phyloP scores from a whole-genome alignment of 2,113 vertebrate genomes.

The Pachypanchax playfairii region DNA sequence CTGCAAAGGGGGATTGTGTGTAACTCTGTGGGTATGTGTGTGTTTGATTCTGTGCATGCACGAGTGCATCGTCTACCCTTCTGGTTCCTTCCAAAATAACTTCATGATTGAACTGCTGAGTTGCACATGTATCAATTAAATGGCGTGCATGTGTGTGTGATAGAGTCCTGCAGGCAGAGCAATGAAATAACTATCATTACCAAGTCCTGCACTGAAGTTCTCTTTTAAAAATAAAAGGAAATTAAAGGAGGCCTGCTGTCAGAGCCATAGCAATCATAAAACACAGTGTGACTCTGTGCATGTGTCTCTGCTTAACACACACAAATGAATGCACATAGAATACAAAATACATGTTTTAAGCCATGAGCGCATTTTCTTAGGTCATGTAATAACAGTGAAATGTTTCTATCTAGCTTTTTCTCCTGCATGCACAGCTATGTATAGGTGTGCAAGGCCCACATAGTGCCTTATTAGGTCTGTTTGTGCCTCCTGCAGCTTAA shows the following conservation, averaged over 20 bases:
- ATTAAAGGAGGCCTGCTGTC: constrained; percentile 45
- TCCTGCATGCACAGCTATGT: not conserved
- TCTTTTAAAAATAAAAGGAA: constrained; percentile 57
- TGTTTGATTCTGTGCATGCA: constrained; percentile 8
- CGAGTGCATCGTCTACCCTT: constrained; percentile 10
- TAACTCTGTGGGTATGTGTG: constrained; percentile 20
- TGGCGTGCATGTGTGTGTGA: constrained; percentile 10
- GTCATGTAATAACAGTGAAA: constrained; percentile 23
- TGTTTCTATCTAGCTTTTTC: not conserved
- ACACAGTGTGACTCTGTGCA: not conserved
- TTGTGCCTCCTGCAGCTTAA: constrained; percentile 60
- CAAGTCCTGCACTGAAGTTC: constrained; percentile 34
- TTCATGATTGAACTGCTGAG: constrained; percentile 19
- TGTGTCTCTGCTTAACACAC: not conserved
- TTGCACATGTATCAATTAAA: constrained; percentile 41
- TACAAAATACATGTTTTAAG: constrained; percentile 13
- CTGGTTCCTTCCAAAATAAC: constrained; percentile 25
- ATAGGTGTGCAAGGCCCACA: constrained; percentile 15
- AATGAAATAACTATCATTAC: constrained; percentile 60
- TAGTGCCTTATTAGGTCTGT: constrained; percentile 57
- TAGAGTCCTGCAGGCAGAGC: constrained; percentile 49
- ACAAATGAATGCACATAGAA: constrained; percentile 18
- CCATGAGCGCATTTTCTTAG: not conserved
- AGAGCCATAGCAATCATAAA: constrained; percentile 27
- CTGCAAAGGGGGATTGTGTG: constrained; percentile 41